These are phyloP conservation scores for Brenthis hecate DNA, from an alignment of 2,888 invertebrate species.

Conservation along the genomic window DNA sequence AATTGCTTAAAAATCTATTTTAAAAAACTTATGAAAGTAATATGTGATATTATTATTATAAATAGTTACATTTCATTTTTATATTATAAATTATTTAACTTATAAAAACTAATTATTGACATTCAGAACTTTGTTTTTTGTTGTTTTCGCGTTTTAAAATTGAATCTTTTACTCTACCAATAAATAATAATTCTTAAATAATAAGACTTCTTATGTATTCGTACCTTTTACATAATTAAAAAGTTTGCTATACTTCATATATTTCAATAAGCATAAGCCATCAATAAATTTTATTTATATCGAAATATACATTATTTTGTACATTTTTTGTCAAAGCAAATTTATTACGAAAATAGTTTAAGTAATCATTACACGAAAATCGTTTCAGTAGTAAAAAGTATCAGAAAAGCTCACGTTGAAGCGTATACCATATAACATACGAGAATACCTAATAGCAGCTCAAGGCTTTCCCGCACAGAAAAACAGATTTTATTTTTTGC, in stretches of 20 bases:
- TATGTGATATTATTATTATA: too few relatives aligned
- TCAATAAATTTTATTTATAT: neutral
- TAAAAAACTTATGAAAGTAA: too few relatives aligned
- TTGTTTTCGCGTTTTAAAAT: too few relatives aligned
- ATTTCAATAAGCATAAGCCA: neutral
- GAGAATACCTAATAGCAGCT: slow-evolving; percentile 39
- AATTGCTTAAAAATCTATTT: too few relatives aligned
- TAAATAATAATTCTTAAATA: too few relatives aligned
- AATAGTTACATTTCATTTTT: too few relatives aligned
- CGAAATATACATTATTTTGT: neutral
- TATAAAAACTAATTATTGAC: neutral
- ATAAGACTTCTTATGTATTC: too few relatives aligned
- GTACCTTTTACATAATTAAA: too few relatives aligned
- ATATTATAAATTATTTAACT: too few relatives aligned
- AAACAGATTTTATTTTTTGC: slow-evolving; percentile 60
- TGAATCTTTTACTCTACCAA: too few relatives aligned
- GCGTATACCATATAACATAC: slow-evolving; percentile 16
- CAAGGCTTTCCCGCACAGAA: slow-evolving; percentile 40
- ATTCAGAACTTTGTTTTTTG: neutral
- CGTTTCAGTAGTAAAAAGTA: slow-evolving; percentile 8
- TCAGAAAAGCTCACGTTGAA: slow-evolving; percentile 9
- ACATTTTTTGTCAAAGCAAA: neutral
- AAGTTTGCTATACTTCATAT: neutral
- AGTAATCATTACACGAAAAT: slow-evolving; percentile 13
- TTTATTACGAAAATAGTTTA: neutral